phyloP scores from a whole-genome alignment of 2,888 invertebrate genomes.

The Cylloceria caligata region DNA sequence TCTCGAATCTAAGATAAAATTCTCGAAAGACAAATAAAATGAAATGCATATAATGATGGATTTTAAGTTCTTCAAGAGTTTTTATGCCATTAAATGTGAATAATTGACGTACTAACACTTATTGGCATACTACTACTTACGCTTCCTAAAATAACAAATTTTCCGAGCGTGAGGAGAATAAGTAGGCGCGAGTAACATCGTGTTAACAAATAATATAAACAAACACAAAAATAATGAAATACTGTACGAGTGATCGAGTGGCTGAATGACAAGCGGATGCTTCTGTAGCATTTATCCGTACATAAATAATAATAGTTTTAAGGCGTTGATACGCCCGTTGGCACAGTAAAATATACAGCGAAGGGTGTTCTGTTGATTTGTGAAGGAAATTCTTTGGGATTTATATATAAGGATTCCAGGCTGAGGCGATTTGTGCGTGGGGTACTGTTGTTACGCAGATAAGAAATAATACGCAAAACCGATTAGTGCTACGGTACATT shows the following conservation, averaged over 20 bases:
- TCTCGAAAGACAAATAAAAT: not conserved
- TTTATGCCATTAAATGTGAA: not conserved
- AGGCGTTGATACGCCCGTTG: conserved; percentile 35
- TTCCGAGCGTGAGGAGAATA: not conserved
- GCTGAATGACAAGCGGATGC: conserved; percentile 39
- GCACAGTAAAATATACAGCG: conserved; percentile 47
- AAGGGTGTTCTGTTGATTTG: not conserved
- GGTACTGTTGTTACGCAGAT: conserved; percentile 32
- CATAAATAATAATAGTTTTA: conserved; percentile 33
- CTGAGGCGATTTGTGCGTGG: conserved; percentile 5
- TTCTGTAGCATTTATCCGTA: conserved; percentile 7
- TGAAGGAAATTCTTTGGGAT: conserved; percentile 32
- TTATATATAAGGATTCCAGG: conserved; percentile 2
- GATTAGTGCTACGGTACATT: conserved; percentile 56
- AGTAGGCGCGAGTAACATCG: not conserved
- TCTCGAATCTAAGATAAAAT: too few species aligned
- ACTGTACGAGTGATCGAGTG: conserved; percentile 12
- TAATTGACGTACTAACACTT: not conserved
- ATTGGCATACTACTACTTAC: too few species aligned
- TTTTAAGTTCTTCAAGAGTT: not conserved
- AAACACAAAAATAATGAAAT: conserved; percentile 14
- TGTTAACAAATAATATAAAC: conserved; percentile 16
- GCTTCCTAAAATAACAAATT: not conserved
- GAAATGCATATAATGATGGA: not conserved
- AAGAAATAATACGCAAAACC: conserved; percentile 51